Evolutionary conservation across 2,113 vertebrate species (phyloP), one percentile per base, ranked within the genome.

Genomic region (Rhabdomys dilectus): DNA sequence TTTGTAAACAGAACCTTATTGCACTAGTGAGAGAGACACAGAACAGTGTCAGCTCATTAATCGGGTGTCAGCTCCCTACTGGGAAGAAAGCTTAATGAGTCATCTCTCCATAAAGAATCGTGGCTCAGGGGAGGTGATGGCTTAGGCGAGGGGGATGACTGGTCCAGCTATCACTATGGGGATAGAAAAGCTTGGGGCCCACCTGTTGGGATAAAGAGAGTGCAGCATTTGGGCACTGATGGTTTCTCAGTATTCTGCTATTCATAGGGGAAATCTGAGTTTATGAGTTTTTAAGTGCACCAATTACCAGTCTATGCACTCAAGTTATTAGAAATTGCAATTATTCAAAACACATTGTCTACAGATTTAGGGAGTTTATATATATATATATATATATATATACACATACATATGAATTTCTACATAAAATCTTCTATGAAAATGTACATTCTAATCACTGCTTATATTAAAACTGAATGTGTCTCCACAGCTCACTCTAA

Each of bases 1-100:
- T 99, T 99, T 99, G 99, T 99, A 99, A 99, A 99, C 99, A 99
- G 97, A 99, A 97, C 97, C 97, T 98, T 98, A 96, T 96, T 98
- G 98, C 98, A 90, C 98, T 94, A 97, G 97, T 95, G 98, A 97
- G 98, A 98, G 98, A 91, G 97, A 96, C 97, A 96, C 62, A 88
- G 98, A 98, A 98, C 93, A 98, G 98, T 98, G 98, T 98, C 98
- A 98, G 98, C 98, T 98, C 93, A 93, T 98, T 99, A 99, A 99
- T 98, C 99, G 98, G 98, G 98, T 99, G 98, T 98, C 98, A 98
- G 98, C 97, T 97, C 98, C 98, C 98, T 95, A 89, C 98, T 0
- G 93, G 80, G 98, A 98, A 95, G 75, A 91, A 97, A 97, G 97
- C 97, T 98, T 99, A 98, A 99, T 99, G 98, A 99, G 98, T 96